Percentiles rank a stretch among this genome's conserved stretches.
These are phyloP conservation scores for Cistogaster globosa DNA, from an alignment of 2,888 invertebrate genomes.

Conservation along the genomic window DNA sequence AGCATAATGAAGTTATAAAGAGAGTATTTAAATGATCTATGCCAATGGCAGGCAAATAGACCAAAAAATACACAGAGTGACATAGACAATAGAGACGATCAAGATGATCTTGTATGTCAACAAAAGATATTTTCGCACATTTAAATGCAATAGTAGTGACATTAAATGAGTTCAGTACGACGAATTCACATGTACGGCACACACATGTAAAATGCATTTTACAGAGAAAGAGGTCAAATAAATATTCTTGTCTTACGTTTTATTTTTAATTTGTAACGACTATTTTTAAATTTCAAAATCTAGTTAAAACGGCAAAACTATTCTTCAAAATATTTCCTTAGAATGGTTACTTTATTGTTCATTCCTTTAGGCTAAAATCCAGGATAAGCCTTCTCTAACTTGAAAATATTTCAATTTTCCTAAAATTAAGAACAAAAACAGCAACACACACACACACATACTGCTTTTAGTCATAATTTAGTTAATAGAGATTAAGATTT, in stretches of 20 bases:
- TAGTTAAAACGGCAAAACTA: constrained; percentile 66
- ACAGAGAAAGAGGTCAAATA: constrained; percentile 30
- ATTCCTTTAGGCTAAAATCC: background rate
- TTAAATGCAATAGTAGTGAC: constrained; percentile 60
- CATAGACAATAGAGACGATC: constrained; percentile 25
- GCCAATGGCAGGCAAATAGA: constrained; percentile 38
- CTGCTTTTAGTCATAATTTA: constrained; percentile 53
- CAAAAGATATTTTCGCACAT: constrained; percentile 72
- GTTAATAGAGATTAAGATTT: constrained; percentile 70
- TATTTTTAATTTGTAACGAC: constrained; percentile 35
- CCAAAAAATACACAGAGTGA: constrained; percentile 11
- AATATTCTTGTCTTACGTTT: background rate
- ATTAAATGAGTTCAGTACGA: constrained; percentile 48
- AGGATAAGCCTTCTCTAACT: constrained; percentile 70
- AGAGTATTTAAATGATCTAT: constrained; percentile 51
- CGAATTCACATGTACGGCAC: background rate
- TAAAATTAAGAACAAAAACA: constrained; percentile 41
- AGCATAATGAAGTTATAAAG: constrained; percentile 38
- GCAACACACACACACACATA: background rate
- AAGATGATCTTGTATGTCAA: constrained; percentile 68
- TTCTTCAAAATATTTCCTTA: constrained; percentile 54
- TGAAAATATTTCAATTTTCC: constrained; percentile 57
- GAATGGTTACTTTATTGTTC: constrained; percentile 22
- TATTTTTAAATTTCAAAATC: constrained; percentile 57
- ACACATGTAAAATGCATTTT: background rate